Conservation (phyloP, 2,888 invertebrate species). For the Gibbula magus region DNA sequence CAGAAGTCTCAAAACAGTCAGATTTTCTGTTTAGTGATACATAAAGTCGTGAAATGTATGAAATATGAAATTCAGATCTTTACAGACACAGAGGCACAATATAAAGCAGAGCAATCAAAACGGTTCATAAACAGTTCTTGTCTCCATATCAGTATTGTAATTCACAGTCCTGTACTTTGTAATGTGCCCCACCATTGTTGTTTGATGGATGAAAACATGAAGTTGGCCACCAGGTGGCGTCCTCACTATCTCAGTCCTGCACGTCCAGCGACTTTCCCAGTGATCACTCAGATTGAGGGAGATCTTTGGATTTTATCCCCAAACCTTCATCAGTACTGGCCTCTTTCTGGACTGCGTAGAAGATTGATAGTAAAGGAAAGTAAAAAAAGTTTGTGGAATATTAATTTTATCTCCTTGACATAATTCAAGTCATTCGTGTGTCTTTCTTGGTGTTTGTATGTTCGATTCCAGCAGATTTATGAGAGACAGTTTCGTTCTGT, state of each 20-base stretch:
- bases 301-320: background rate
- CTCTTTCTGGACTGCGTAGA: background rate
- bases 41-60: too few species aligned
- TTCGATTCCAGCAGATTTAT: too few species aligned
- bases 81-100: background rate
- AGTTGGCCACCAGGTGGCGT: background rate
- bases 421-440: too few species aligned
- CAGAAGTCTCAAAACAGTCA: too few species aligned
- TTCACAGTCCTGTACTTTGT: background rate
- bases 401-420: too few species aligned
- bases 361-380: background rate
- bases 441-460: too few species aligned
- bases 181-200: conserved; percentile 16
- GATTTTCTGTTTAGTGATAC: too few species aligned
- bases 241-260: background rate
- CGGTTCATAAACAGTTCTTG: too few species aligned
- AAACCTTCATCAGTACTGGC: background rate
- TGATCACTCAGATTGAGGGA: background rate
- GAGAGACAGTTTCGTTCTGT: too few species aligned
- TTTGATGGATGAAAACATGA: background rate
- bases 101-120: background rate
- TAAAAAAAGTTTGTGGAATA: too few species aligned
- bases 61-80: background rate
- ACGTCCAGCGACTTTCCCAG: background rate
- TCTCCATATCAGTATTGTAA: background rate